Evolutionary conservation across 2,888 invertebrate genomes (phyloP).

Genomic region (Neoscelio sp.): DNA sequence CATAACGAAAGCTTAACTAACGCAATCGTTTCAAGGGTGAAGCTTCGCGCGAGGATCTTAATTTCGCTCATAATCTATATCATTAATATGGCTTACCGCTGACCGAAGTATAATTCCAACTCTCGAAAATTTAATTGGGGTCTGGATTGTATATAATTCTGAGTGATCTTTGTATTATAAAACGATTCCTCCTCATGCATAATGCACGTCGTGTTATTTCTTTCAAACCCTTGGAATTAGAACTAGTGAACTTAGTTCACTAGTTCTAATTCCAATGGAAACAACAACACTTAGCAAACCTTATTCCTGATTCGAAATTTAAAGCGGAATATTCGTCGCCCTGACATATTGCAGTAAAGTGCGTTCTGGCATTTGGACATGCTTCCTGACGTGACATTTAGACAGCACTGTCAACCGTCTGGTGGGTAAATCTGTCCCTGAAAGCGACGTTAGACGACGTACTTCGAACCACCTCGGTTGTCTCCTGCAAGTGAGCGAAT

Average conservation of each 20-base stretch:
- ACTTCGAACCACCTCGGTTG: slow-evolving; percentile 61
- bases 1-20: slow-evolving; percentile 60
- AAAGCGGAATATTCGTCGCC: slow-evolving; percentile 37
- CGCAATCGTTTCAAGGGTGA: slow-evolving; percentile 61
- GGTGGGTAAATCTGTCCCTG: slow-evolving; percentile 79
- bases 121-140: slow-evolving; percentile 74
- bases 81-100: slow-evolving; percentile 81
- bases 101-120: slow-evolving; percentile 72
- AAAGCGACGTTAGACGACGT: slow-evolving; percentile 72
- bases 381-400: slow-evolving; percentile 78
- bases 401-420: slow-evolving; percentile 81
- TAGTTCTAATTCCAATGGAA: too few relatives aligned
- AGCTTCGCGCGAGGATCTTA: slow-evolving; percentile 69
- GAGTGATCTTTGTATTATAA: slow-evolving; percentile 45
- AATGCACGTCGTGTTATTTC: slow-evolving; percentile 36
- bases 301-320: slow-evolving; percentile 50
- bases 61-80: slow-evolving; percentile 80
- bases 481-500: slow-evolving; percentile 77
- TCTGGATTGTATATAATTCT: slow-evolving; percentile 57
- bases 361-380: slow-evolving; percentile 76
- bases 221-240: too few relatives aligned
- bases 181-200: slow-evolving; percentile 50
- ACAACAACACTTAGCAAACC: slow-evolving; percentile 47
- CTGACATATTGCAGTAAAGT: slow-evolving; percentile 62
- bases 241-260: too few relatives aligned